Base-by-base conservation (phyloP, 2,888 invertebrate species). In the Mesopsocus fuscifrons region DNA sequence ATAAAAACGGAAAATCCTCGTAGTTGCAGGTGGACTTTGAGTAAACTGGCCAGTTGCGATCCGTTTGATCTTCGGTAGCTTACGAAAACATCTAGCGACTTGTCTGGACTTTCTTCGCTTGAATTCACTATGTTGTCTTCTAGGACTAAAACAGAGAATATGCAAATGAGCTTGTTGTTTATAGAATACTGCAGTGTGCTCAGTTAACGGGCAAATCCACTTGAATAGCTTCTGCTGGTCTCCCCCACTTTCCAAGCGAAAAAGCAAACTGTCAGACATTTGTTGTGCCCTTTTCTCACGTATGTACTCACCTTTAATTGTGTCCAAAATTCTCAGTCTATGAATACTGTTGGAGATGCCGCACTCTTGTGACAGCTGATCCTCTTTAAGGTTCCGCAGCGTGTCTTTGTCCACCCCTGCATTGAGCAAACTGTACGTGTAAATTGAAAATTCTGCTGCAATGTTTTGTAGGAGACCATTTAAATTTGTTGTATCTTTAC, bases 41-140 rank as follows among this genome's bases (percentile, higher is more conserved):
- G 68, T 53, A 89, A 68, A 67, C 87, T 85, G 49, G 95, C 95
- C 54, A 97, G 64, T 61, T 95, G 95, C 3, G 94, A 97, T 43
- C 98, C 98, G 58, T 91, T 97, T 4, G 94, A 91, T 56, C 98
- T 70, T 52, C 98, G 69, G 59, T 98, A 98, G 63, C 95, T 95
- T 52, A 98, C 91, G 63, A 98, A 98, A 1, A 95, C 95, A 59
- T 98, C 97, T 51, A 97, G 68, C 41, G 81, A 83, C 61, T 94
- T 91, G 56, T 85, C 83, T 58, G 79, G 71, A 52, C 74, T 80
- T 53, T 84, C 83, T 56, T 78, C 77, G 34, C 72, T 77, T 46
- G 75, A 69, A 53, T 66, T 74, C 11, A 71, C 71, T 49, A 77
- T 57, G 42, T 71, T 71, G 54, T 68, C 76, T 59, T 80, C 75